Conservation (phyloP, 2,797 vertebrate genomes). For the Semaprochilodus insignis region DNA sequence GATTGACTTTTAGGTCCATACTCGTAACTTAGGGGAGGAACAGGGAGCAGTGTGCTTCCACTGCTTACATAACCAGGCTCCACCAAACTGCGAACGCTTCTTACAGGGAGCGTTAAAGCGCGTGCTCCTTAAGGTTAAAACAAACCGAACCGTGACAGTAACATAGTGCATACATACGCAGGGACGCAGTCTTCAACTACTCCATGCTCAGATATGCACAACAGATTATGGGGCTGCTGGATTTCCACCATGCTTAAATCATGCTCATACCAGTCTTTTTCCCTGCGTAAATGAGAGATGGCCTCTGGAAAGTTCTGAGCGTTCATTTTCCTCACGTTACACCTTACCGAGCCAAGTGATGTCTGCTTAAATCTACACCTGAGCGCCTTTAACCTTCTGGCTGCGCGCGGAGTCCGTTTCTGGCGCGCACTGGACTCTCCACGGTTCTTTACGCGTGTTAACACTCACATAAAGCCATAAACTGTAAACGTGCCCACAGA, state of each 20-base stretch:
- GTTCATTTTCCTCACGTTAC: too few relatives aligned
- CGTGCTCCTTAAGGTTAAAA: background rate
- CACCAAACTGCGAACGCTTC: background rate
- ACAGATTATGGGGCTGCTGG: background rate
- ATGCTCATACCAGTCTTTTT: too few relatives aligned
- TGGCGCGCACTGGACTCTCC: background rate
- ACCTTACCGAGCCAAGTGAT: too few relatives aligned
- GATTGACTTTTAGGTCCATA: background rate
- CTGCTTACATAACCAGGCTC: conserved; percentile 1
- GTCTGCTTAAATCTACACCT: background rate
- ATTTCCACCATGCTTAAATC: background rate
- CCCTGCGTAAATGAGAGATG: too few relatives aligned
- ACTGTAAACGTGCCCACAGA: background rate
- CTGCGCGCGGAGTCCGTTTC: background rate
- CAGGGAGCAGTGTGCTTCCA: background rate
- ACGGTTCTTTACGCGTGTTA: too few relatives aligned
- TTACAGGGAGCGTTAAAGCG: background rate
- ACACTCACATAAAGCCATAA: background rate
- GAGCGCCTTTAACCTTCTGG: background rate
- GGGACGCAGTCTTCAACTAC: background rate
- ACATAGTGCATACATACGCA: background rate
- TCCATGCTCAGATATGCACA: too few relatives aligned
- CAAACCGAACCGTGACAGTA: too few relatives aligned
- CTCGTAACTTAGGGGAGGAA: background rate
- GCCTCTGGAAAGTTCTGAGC: too few relatives aligned